These are phyloP conservation scores for Mustela lutreola DNA, from an alignment of 2,113 vertebrate genomes.

Conservation along the genomic window DNA sequence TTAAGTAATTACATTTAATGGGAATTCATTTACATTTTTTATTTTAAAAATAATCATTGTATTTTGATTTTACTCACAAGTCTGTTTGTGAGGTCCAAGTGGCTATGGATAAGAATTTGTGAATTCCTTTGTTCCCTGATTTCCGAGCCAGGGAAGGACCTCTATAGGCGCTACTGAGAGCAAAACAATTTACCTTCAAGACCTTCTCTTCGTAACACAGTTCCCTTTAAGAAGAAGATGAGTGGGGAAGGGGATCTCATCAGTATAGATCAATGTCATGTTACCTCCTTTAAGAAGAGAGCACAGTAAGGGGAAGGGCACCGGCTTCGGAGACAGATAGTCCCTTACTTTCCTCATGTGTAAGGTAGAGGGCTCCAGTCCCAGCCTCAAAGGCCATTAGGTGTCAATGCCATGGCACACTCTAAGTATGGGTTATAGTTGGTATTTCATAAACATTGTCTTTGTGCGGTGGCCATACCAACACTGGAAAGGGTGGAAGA, in stretches of 20 bases:
- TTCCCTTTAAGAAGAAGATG: neutral
- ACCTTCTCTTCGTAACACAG: neutral
- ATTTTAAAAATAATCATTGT: neutral
- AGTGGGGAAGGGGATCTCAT: neutral
- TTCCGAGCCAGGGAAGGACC: neutral
- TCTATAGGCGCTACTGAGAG: neutral
- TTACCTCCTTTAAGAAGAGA: neutral
- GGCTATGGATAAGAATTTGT: neutral
- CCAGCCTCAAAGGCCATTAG: neutral
- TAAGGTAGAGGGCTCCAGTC: neutral
- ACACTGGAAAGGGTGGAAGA: neutral
- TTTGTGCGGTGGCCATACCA: neutral
- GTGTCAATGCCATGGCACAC: neutral
- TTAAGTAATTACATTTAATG: neutral
- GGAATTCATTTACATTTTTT: neutral
- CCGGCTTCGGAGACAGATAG: neutral
- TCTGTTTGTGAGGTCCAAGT: neutral
- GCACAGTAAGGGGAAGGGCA: neutral
- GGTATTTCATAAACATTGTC: neutral
- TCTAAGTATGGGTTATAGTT: neutral
- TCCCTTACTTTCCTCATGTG: neutral
- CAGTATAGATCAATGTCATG: neutral
- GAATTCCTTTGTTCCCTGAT: neutral
- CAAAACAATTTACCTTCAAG: neutral
- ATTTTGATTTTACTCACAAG: neutral